Evolutionary conservation across 2,797 vertebrate species (phyloP), one percentile per base, ranked within the genome.

Genomic region (Passerculus sandwichensis): DNA sequence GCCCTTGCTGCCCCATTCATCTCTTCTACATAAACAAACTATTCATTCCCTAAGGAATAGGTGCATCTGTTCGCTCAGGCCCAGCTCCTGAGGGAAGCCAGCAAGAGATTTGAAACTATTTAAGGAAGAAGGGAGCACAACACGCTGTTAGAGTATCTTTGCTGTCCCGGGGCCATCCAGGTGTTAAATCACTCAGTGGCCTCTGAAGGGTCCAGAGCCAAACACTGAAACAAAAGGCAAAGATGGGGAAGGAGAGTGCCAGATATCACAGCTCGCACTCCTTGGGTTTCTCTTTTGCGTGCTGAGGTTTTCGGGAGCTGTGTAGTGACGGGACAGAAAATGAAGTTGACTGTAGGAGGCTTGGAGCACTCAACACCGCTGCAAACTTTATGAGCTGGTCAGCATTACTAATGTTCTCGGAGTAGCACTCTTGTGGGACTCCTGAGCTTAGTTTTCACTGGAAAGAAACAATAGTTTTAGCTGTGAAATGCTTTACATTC

Each of bases 1-100:
- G 86, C 90, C 94, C 94, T 94, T 92, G 60, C 85, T 96, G 93
- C 84, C 88, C 94, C 93, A 95, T 94, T 95, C 93, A 96, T 90
- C 95, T 97, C 90, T 48, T 61, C 93, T 90, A 83, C 86, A 95
- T 95, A 96, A 97, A 94, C 96, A 96, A 93, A 95, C 92, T 89
- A 93, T 89, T 96, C 90, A 94, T 91, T 91, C 93, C 79, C 94
- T 48, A 72, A 94, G 86, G 93, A 96, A 94, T 92, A 95, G 88
- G 85, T 95, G 93, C 91, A 92, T 96, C 90, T 93, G 88, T 94
- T 94, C 93, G 0, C 74, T 90, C 88, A 84, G 77, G 67, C 89
- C 67, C 93, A 72, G 91, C 61, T 96, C 94, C 93, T 87, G 57
- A 85, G 79, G 91, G 91, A 94, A 95, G 64, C 67, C 94, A 93